Percentiles rank a stretch among this genome's conserved stretches.
These are phyloP conservation scores for Synanthedon vespiformis DNA, from an alignment of 2,888 invertebrate genomes.

Conservation along the genomic window DNA sequence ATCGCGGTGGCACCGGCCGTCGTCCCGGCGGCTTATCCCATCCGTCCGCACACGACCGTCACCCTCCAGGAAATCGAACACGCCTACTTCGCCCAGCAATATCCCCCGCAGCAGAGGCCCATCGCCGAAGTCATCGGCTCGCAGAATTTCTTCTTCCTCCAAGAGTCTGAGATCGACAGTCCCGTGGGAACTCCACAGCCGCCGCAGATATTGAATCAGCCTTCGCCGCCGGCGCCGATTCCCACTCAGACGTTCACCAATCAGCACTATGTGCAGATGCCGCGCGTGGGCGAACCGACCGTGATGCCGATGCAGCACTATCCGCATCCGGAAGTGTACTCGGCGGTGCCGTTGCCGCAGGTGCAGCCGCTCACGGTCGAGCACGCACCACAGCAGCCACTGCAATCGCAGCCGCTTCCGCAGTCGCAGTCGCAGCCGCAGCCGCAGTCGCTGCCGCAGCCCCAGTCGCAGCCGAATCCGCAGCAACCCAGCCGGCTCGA, in stretches of 20 bases:
- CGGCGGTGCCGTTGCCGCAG: slow-evolving; percentile 41
- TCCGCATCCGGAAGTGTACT: slow-evolving; percentile 66
- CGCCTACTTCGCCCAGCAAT: slow-evolving; percentile 72
- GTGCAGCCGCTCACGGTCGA: slow-evolving; percentile 66
- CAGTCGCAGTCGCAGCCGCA: slow-evolving; percentile 15
- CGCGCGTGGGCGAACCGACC: slow-evolving; percentile 58
- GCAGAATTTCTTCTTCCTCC: slow-evolving; percentile 84
- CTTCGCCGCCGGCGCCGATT: slow-evolving; percentile 64
- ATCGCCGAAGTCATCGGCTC: slow-evolving; percentile 82
- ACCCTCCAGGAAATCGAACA: slow-evolving; percentile 74
- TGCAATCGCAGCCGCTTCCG: slow-evolving; percentile 20
- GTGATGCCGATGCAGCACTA: slow-evolving; percentile 69
- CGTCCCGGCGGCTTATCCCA: slow-evolving; percentile 67
- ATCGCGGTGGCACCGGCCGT: slow-evolving; percentile 63
- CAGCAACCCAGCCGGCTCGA: slow-evolving; percentile 16
- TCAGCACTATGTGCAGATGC: slow-evolving; percentile 76
- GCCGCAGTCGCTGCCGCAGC: slow-evolving; percentile 11
- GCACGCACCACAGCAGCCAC: slow-evolving; percentile 51
- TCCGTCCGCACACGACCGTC: slow-evolving; percentile 67
- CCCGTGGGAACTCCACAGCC: slow-evolving; percentile 72
- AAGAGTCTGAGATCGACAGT: slow-evolving; percentile 90
- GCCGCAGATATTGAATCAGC: slow-evolving; percentile 49
- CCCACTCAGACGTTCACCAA: slow-evolving; percentile 89
- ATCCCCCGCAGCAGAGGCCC: slow-evolving; percentile 67
- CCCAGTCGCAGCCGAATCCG: slow-evolving; percentile 15